These are phyloP conservation scores for Drosophila subsilvestris DNA, from an alignment of 2,888 invertebrate genomes.

Conservation along the genomic window DNA sequence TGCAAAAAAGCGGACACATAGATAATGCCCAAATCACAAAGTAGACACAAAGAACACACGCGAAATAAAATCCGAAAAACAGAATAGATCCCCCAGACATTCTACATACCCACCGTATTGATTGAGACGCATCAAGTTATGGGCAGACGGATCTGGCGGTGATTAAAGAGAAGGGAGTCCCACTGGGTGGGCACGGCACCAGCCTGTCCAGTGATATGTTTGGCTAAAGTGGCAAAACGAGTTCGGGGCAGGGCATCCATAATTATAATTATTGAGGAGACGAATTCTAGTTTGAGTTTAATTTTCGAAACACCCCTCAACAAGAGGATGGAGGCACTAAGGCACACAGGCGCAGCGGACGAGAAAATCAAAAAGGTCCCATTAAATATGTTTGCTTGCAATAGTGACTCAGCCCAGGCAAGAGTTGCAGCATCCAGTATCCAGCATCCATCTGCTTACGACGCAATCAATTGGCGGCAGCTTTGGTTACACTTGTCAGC, in stretches of 20 bases:
- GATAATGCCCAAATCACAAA: conserved; percentile 36
- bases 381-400: conserved; percentile 61
- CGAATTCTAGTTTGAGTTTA: conserved; percentile 27
- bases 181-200: neutral
- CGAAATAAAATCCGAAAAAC: conserved; percentile 5
- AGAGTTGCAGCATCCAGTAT: conserved; percentile 59
- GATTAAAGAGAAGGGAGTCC: conserved; percentile 19
- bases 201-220: conserved; percentile 1
- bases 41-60: conserved; percentile 7
- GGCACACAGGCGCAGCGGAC: conserved; percentile 7
- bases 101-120: conserved; percentile 26
- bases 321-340: neutral
- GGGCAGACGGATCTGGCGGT: neutral
- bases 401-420: conserved; percentile 30
- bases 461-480: conserved; percentile 47
- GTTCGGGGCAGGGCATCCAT: conserved; percentile 39
- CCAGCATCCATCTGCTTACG: conserved; percentile 41
- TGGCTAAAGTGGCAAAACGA: conserved; percentile 56
- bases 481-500: conserved; percentile 42
- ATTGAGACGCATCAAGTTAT: conserved; percentile 36
- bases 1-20: conserved; percentile 40
- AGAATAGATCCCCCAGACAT: conserved; percentile 15
- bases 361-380: conserved; percentile 44
- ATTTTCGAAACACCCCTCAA: conserved; percentile 1
- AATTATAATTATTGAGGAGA: conserved; percentile 13